Evolutionary conservation across 2,797 vertebrate species (phyloP), one percentile per base, ranked within the genome.

Genomic region (Tadarida brasiliensis): DNA sequence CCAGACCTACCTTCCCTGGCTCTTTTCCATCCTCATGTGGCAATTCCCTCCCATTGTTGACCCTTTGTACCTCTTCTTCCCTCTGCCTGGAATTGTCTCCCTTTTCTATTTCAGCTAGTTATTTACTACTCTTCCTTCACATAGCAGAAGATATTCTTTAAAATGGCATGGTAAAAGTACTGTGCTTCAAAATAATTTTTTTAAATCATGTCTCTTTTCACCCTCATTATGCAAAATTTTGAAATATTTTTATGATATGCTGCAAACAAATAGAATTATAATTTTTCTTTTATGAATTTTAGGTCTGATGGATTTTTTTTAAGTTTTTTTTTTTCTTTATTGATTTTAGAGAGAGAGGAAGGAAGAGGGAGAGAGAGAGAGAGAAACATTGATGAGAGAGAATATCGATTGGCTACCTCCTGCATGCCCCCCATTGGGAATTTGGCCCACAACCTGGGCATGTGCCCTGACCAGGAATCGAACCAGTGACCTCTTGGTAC

Each of bases 211-310:
- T 92, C 16, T 84, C 82, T 63, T 65, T 24, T 68, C n/a, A 33
- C 47, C 22, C 61, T 82, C 15, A 11, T 68, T 82, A 35, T 47
- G 17, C 16, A 92, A 57, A 80, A 63, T 33, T 86, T 88, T 73
- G 10, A 89, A 92, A 65, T 47, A 57, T 22, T 95, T 20, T 78
- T 93, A 78, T 83, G 30, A 74, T 39, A 30, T 2, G 56, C 4
- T 68, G 2, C 16, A 47, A 3, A 51, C 35, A 95, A 87, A 63
- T 68, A 47, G 19, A 93, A 81, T 67, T 92, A 7, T 5, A 87
- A 17, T 70, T 77, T 96, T 95, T 92, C 15, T 93, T 96, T 74
- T 90, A 59, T 91, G 74, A 83, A 51, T 86, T 94, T 85, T 89
- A 26, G 6, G 0, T 74, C 39, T 84, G 56, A 56, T 71, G 14